Evolutionary conservation across 2,113 vertebrate species (phyloP).

Genomic region (Hylia prasina): DNA sequence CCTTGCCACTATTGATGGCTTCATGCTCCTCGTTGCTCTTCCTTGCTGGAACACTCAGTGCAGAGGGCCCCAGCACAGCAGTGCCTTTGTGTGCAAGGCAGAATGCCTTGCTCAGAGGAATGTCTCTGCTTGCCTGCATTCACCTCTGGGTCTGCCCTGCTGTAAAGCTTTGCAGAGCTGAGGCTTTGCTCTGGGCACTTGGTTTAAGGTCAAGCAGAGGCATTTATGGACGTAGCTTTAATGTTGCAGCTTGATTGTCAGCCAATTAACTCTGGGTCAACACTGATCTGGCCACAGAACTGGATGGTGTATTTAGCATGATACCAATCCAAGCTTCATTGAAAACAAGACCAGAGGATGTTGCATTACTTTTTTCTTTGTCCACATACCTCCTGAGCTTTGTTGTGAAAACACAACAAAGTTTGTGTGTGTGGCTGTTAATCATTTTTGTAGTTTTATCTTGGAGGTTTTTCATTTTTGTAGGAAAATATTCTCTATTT

Average conservation of each 20-base stretch:
- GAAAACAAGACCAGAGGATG: neutral
- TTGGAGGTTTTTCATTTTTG: neutral
- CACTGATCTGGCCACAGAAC: neutral
- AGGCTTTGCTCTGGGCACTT: neutral
- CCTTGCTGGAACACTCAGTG: neutral
- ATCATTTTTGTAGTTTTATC: neutral
- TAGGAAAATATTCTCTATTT: neutral
- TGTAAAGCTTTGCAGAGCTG: neutral
- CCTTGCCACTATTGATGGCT: neutral
- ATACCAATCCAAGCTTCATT: neutral
- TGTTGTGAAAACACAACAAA: neutral
- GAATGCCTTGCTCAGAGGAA: neutral
- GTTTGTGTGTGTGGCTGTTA: neutral
- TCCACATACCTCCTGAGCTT: neutral
- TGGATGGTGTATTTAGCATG: neutral
- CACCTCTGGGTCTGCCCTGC: neutral
- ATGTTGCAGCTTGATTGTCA: neutral
- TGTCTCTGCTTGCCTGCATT: neutral
- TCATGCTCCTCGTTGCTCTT: neutral
- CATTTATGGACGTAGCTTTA: neutral
- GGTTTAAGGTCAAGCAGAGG: neutral
- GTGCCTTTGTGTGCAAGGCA: constrained; percentile 25
- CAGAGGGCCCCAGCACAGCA: neutral
- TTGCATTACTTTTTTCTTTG: neutral
- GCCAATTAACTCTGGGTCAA: neutral